Evolutionary conservation across 2,888 invertebrate species (phyloP).

Genomic region (Clistopyga incitator): DNA sequence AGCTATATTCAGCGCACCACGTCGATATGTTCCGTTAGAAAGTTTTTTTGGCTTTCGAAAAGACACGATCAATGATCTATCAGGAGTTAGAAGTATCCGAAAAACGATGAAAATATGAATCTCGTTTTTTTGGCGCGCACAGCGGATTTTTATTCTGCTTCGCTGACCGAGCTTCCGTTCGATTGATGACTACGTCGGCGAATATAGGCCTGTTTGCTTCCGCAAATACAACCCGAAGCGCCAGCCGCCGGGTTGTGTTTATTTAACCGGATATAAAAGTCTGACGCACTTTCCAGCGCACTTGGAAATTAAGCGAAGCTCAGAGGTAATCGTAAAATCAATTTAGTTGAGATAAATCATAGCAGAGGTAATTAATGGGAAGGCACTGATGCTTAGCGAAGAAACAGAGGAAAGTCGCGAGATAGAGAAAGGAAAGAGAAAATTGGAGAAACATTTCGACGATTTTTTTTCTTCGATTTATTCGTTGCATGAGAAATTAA

Average conservation of each 20-base stretch:
- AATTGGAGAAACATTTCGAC: too few relatives aligned
- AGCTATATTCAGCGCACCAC: not conserved
- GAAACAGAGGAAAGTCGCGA: too few relatives aligned
- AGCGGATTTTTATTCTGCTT: too few relatives aligned
- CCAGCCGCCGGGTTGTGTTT: not conserved
- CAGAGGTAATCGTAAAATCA: not conserved
- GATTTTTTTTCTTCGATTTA: too few relatives aligned
- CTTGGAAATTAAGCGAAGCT: not conserved
- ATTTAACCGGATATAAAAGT: not conserved
- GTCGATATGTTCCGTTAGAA: conserved; percentile 15
- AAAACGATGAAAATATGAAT: not conserved
- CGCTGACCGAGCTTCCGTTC: too few relatives aligned
- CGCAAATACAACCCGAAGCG: not conserved
- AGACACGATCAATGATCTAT: not conserved
- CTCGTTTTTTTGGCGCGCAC: too few relatives aligned
- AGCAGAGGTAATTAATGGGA: too few relatives aligned
- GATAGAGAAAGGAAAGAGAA: too few relatives aligned
- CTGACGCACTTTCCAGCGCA: not conserved
- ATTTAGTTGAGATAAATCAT: too few relatives aligned
- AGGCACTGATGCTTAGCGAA: too few relatives aligned
- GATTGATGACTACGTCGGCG: not conserved
- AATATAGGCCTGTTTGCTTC: not conserved
- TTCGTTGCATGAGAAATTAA: too few relatives aligned
- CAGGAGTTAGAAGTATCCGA: not conserved
- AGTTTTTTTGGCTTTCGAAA: not conserved